These are phyloP conservation scores for Melinopterus prodromus DNA, from an alignment of 2,888 invertebrate genomes.

Conservation along the genomic window DNA sequence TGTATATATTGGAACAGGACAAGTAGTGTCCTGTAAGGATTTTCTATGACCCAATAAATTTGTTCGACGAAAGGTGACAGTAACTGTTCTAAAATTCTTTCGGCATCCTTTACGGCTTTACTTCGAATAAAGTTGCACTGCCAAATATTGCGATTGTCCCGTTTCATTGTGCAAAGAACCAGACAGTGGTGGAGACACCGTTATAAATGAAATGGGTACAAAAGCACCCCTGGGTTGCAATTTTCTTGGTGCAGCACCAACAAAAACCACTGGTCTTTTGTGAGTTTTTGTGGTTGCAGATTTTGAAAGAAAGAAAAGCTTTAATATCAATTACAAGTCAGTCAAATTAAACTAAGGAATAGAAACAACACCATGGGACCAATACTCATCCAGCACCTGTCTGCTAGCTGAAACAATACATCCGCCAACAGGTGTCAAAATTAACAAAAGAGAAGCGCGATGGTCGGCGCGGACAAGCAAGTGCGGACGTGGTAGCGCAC, in stretches of 20 bases:
- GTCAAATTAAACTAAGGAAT: neutral
- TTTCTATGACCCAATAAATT: conserved; percentile 4
- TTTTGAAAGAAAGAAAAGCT: no score
- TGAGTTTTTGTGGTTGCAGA: no score
- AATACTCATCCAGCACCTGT: conserved; percentile 30
- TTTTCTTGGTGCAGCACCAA: neutral
- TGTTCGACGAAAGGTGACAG: neutral
- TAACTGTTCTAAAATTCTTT: neutral
- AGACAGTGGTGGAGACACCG: neutral
- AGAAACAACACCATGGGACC: neutral
- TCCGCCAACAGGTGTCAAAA: conserved; percentile 38
- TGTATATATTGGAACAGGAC: neutral
- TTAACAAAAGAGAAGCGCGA: conserved; percentile 31
- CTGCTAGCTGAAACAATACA: conserved; percentile 29
- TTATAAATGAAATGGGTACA: neutral
- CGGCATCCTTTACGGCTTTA: neutral
- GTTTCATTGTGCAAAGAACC: neutral
- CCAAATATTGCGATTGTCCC: neutral
- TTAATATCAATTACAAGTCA: neutral
- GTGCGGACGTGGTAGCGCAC: neutral
- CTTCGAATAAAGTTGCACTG: neutral
- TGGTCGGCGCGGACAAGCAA: conserved; percentile 9
- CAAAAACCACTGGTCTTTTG: neutral
- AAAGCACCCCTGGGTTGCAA: neutral
- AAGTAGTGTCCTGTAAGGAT: neutral